A percentile compares a stretch with the other conserved stretches of the same genome.
Conservation (phyloP, 2,113 vertebrate genomes). For the Eulemur macaco region DNA sequence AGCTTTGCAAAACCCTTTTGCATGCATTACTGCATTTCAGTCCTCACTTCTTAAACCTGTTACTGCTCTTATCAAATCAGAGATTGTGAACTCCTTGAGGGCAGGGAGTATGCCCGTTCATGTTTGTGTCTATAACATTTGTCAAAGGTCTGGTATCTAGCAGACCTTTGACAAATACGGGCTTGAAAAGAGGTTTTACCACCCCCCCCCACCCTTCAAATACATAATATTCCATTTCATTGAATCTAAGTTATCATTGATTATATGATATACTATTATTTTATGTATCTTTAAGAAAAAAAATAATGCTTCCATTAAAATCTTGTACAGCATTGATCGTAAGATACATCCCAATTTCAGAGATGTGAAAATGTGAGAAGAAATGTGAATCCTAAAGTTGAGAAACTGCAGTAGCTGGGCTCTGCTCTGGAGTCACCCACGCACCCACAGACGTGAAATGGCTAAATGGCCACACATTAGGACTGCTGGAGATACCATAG, state of each 20-base stretch:
- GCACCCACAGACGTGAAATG: neutral
- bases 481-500: neutral
- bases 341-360: neutral
- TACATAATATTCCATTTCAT: neutral
- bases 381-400: neutral
- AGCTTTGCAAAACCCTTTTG: conserved; percentile 27
- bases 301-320: neutral
- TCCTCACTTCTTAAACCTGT: neutral
- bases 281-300: neutral
- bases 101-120: neutral
- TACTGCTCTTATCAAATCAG: neutral
- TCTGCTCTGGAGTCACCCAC: neutral
- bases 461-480: neutral
- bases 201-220: neutral
- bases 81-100: neutral
- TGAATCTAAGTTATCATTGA: neutral
- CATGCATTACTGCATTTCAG: neutral
- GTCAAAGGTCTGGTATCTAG: neutral
- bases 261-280: neutral
- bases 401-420: rapidly evolving
- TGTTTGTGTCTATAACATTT: neutral
- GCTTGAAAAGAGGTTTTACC: neutral
- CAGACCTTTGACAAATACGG: neutral
- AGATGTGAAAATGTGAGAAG: neutral
- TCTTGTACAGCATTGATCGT: neutral